Evolutionary conservation across 2,888 invertebrate genomes (phyloP), one percentile per base, ranked within the genome.

Genomic region (Nomada lathburiana): DNA sequence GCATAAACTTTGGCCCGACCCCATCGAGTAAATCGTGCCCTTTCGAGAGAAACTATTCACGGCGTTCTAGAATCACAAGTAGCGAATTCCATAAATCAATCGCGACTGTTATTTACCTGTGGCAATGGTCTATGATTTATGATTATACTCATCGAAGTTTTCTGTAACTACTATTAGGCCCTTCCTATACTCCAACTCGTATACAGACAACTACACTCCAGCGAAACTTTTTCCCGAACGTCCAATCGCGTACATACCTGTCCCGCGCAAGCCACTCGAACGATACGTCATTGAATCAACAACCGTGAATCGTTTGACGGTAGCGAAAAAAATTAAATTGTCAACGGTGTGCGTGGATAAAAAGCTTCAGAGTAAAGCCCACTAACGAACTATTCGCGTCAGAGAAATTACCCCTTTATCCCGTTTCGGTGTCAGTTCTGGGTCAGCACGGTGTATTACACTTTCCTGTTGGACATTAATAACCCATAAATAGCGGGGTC

Each of bases 401-500:
- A 26, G 60, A 80, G 87, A 74, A 86, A 82, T 74, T 86, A 76
- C 77, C 81, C 86, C 76, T 80, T 87, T 81, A 81, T 86, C 52
- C 83, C 63, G 70, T 70, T 53, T 29, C 60, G 75, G 80, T 77
- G 83, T 83, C 81, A 79, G 80, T 90, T 90, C 87, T 88, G 85
- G 88, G 86, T 87, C 89, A 88, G 70, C 70, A 70, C 59, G 77
- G 80, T 83, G 83, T 71, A 87, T 84, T 82, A 84, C 79, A 78
- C 73, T 85, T 89, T 82, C 85, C 80, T 57, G 72, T 71, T 59
- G 80, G 86, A 89, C 86, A 88, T 89, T 88, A 89, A 88, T 86
- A 87, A 82, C 68, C 47, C 47, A 47, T 47, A 47, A 47, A 47
- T 47, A 47, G 47, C 47, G 13, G 47, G 80, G 44, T 57, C 75